Evolutionary conservation across 2,797 vertebrate species (phyloP).

Genomic region (Falco peregrinus): DNA sequence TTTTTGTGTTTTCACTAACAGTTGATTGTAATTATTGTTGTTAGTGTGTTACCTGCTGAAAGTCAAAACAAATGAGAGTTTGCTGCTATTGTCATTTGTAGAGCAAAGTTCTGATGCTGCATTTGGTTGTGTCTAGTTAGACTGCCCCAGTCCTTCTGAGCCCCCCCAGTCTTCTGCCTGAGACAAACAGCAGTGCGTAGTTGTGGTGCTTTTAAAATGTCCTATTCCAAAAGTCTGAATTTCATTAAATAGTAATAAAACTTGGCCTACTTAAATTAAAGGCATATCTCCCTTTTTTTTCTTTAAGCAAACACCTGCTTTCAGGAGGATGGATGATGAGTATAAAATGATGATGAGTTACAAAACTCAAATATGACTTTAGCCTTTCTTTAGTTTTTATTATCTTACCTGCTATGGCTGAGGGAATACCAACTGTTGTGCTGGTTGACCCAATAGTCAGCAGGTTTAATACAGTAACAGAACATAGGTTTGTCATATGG

Average conservation of each 20-base stretch:
- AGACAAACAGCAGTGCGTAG: background rate
- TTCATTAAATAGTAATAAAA: slow-evolving; percentile 24
- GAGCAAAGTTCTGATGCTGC: background rate
- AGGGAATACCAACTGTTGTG: background rate
- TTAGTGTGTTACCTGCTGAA: background rate
- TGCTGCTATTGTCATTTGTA: background rate
- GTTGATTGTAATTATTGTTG: background rate
- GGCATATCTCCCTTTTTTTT: background rate
- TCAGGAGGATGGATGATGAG: background rate
- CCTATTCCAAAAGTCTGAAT: slow-evolving; percentile 35
- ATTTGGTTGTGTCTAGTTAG: background rate
- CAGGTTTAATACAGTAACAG: background rate
- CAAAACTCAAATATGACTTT: background rate
- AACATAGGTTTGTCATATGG: rapidly evolving
- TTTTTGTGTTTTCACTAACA: background rate
- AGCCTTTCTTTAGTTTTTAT: background rate
- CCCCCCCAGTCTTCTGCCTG: background rate
- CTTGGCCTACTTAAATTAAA: slow-evolving; percentile 52
- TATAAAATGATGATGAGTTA: background rate
- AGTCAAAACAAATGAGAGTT: background rate
- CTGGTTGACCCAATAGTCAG: background rate
- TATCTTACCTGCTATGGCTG: background rate
- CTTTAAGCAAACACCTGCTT: slow-evolving; percentile 2
- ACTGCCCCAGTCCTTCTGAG: background rate
- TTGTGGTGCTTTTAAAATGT: background rate